Base-by-base conservation (phyloP, 2,888 invertebrate species). In the Nebria salina region DNA sequence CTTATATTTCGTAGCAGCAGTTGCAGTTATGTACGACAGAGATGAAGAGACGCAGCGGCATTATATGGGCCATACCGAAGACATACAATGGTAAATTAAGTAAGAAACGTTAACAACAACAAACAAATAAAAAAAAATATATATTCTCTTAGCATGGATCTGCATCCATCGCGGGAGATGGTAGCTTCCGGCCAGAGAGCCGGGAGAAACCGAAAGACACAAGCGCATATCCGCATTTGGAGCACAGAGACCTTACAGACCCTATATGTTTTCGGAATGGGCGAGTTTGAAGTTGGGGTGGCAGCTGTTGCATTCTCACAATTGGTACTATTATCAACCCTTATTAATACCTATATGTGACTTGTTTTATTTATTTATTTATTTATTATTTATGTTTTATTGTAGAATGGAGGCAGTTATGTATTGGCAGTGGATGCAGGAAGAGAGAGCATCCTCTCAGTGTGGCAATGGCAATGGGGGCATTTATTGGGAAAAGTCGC, bases 401-500 rank as follows among this genome's bases (percentile, higher is more conserved):
- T 88, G 41, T 88, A 97, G 97, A 96, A 96, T 86, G 95, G 96
- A 1, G 97, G 97, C 15, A 96, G 95, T 87, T 96, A 96, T 88
- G 95, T 98, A 72, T 88, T 97, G 84, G 97, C 96, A 0, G 95
- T 97, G 43, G 97, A 98, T 87, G 95, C 95, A 3, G 96, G 97
- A 0, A 92, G 95, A 75, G 97, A 97, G 88, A 96, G 97, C 86
- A 96, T 97, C 83, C 90, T 97, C 2, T 96, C 96, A 0, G 96
- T 98, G 0, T 98, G 97, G 97, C 96, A 97, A 86, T 97, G 97
- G 97, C 96, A 96, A 86, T 96, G 97, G 94, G 96, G 96, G 76
- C 95, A 96, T 89, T 90, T 97, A n/a, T 91, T 97, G 8, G 97
- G 97, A 81, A 96, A 97, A 93, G 97, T 97, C 76, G 96, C 97